A percentile compares a stretch with the other conserved stretches of the same genome.
Conservation (phyloP, 2,797 vertebrate species). For the Adelosebastes latens region DNA sequence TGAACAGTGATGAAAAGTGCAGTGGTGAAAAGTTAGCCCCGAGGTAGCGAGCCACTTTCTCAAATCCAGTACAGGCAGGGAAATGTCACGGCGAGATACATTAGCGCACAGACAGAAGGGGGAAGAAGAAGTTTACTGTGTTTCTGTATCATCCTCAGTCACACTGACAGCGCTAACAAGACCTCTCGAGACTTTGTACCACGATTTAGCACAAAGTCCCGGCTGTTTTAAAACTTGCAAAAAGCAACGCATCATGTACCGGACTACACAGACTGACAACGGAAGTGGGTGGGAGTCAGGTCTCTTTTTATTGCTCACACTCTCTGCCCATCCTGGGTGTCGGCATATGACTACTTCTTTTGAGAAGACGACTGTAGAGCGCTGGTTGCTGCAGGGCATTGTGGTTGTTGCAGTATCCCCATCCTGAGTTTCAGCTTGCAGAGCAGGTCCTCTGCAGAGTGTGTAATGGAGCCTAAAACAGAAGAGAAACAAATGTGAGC, state of each 20-base stretch:
- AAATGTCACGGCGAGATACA: conserved; percentile 29
- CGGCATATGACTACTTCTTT: conserved; percentile 31
- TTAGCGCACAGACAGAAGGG: conserved; percentile 3
- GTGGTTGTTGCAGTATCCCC: conserved; percentile 46
- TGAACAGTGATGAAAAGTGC: neutral
- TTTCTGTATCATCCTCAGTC: neutral
- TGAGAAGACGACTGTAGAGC: conserved; percentile 29
- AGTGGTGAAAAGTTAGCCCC: conserved; percentile 10
- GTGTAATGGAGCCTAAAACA: conserved; percentile 34
- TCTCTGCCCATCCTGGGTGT: conserved; percentile 33
- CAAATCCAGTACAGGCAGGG: neutral
- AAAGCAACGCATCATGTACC: neutral
- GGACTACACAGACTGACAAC: conserved; percentile 2
- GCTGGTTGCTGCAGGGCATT: conserved; percentile 47
- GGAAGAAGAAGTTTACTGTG: conserved; percentile 22
- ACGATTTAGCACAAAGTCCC: neutral
- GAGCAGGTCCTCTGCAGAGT: neutral
- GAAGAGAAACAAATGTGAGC: conserved; percentile 34
- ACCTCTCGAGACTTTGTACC: conserved; percentile 24
- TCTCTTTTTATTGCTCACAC: conserved; percentile 9
- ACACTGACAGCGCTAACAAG: conserved; percentile 30
- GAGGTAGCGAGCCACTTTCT: conserved; percentile 15
- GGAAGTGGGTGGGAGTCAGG: conserved; percentile 33
- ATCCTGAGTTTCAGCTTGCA: conserved; percentile 13
- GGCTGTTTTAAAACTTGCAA: conserved; percentile 1